Base-by-base conservation (phyloP, 2,797 vertebrate genomes). In the Hydrophis major region DNA sequence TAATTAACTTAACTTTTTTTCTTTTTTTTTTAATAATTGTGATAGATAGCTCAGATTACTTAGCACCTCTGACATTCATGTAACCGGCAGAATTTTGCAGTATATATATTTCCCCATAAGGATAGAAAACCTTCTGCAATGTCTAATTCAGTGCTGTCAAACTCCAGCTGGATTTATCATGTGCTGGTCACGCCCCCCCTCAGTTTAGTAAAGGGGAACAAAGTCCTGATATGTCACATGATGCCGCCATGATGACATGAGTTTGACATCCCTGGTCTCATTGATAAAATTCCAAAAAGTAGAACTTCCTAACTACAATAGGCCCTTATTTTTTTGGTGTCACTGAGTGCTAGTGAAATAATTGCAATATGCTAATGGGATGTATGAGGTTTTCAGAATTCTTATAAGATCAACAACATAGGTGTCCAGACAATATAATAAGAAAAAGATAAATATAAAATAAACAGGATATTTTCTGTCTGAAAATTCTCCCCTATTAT, bases 1-100 rank as follows among this genome's bases (percentile, higher is more conserved):
- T 92, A 89, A 93, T 93, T 87, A 91, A 93, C 69, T 89, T 74
- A 89, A 78, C 42, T 89, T 47, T 20, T 69, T 60, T 22, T 10
- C 32, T 55, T 4, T 1, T 47, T 27, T 60, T 22, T 16, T 55
- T 4, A 0, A 61, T 93, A 86, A 92, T 92, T 22, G 53, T 89
- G 90, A 88, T 83, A 91, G 92, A 91, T 88, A 91, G 66, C 25
- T 88, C 56, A 91, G 86, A 83, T 88, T 86, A 88, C 28, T 87
- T 74, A 87, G 89, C 53, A 50, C 89, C 63, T 88, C 78, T 91
- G 89, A 93, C 56, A 42, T 88, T 87, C 86, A 55, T 61, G 37
- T 83, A 37, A 61, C 66, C 2, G 42, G 14, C 42, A 61, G 89
- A 50, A 32, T 93, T 47, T 69, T 87, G 50, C 18, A 32, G 37